Evolutionary conservation across 2,888 invertebrate genomes (phyloP).

Genomic region (Melieria omissa): DNA sequence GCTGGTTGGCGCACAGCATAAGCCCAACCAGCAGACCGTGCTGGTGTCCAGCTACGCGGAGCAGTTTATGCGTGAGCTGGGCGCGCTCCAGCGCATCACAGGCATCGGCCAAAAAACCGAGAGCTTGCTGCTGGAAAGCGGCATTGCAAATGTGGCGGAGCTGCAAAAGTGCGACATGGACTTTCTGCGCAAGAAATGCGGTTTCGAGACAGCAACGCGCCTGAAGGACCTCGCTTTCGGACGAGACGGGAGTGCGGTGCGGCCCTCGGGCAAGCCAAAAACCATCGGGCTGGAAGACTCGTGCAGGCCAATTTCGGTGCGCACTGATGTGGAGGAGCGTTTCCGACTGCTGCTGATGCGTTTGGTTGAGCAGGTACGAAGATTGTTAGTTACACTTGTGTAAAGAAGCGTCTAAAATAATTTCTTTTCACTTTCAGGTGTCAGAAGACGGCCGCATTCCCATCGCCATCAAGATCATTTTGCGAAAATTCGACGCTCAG

Average conservation of each 20-base stretch:
- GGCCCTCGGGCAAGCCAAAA: conserved; percentile 80
- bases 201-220: conserved; percentile 75
- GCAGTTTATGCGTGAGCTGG: conserved; percentile 75
- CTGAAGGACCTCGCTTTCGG: conserved; percentile 79
- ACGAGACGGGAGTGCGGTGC: conserved; percentile 78
- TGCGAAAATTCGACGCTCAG: conserved; percentile 77
- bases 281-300: conserved; percentile 85
- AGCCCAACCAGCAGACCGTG: conserved; percentile 86
- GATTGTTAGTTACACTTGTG: too few relatives aligned
- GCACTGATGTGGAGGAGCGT: conserved; percentile 79
- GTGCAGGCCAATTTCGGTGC: conserved; percentile 78
- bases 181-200: conserved; percentile 73
- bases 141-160: conserved; percentile 75
- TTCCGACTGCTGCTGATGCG: conserved; percentile 76
- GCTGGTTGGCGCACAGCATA: conserved; percentile 77
- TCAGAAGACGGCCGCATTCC: conserved; percentile 84
- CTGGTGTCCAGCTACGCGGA: conserved; percentile 77
- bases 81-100: conserved; percentile 74
- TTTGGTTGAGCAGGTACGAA: conserved; percentile 73
- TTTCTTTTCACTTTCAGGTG: conserved; percentile 47
- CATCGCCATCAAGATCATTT: conserved; percentile 78
- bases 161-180: conserved; percentile 73
- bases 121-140: conserved; percentile 73
- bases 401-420: background rate
- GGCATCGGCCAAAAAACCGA: conserved; percentile 81